Evolutionary conservation across 2,888 invertebrate species (phyloP).

Genomic region (Acleris laterana): DNA sequence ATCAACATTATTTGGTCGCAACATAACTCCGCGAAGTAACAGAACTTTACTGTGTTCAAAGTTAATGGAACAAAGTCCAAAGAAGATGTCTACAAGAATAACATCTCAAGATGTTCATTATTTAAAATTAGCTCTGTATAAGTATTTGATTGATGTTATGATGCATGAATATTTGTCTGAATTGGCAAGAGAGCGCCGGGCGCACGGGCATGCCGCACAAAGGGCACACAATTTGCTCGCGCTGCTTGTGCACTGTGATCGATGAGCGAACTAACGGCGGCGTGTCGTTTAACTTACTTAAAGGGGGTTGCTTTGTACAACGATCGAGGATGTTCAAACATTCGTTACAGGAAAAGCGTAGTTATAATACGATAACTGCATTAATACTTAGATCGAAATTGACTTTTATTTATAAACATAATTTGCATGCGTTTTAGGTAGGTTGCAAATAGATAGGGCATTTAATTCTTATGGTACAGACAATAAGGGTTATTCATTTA

Average conservation of each 20-base stretch:
- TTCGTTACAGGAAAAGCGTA: too few relatives aligned
- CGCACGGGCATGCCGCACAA: background rate
- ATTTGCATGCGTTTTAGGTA: too few relatives aligned
- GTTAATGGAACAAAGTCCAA: constrained; percentile 28
- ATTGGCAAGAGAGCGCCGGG: background rate
- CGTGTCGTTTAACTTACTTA: background rate
- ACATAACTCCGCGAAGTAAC: constrained; percentile 28
- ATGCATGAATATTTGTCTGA: constrained; percentile 4
- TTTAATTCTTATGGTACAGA: too few relatives aligned
- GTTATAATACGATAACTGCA: too few relatives aligned
- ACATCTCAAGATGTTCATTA: constrained; percentile 8
- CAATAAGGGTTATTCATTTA: too few relatives aligned
- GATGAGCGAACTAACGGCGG: background rate
- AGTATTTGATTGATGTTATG: background rate
- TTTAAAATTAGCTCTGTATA: constrained; percentile 6
- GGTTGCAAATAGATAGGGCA: too few relatives aligned
- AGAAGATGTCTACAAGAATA: constrained; percentile 23
- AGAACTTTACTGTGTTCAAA: constrained; percentile 14
- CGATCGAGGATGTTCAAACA: too few relatives aligned
- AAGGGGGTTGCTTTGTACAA: background rate
- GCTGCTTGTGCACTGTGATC: background rate
- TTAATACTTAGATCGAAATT: too few relatives aligned
- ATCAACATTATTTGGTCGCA: constrained; percentile 30
- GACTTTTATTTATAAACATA: too few relatives aligned
- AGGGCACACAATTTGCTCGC: constrained; percentile 2